Conservation (phyloP, 2,113 vertebrate genomes). For the Gobio gobio region DNA sequence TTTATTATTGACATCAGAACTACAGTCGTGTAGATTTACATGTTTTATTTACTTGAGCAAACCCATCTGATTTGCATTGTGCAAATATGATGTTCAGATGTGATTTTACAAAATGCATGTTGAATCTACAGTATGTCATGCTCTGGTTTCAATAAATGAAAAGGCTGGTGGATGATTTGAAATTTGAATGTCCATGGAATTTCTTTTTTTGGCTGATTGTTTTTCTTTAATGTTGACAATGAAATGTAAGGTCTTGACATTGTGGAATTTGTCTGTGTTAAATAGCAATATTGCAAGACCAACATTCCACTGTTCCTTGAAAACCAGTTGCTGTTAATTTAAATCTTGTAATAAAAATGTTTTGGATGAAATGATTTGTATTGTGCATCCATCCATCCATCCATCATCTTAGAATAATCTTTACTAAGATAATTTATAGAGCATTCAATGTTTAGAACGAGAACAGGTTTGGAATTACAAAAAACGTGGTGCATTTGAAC, state of each 20-base stretch:
- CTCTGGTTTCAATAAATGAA: slow-evolving; percentile 19
- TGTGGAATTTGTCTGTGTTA: slow-evolving; percentile 70
- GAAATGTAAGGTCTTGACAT: slow-evolving; percentile 68
- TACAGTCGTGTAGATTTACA: background rate
- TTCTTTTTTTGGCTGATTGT: slow-evolving; percentile 33
- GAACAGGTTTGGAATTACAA: background rate
- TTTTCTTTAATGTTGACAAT: slow-evolving; percentile 32
- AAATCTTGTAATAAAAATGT: slow-evolving; percentile 76
- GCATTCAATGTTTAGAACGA: background rate
- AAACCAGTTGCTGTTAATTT: slow-evolving; percentile 68
- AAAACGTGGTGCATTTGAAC: background rate
- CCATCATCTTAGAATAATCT: background rate
- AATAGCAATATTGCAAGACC: slow-evolving; percentile 72
- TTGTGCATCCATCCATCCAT: background rate
- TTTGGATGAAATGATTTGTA: slow-evolving; percentile 47
- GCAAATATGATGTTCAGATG: slow-evolving; percentile 1
- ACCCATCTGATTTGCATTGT: background rate
- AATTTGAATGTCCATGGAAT: slow-evolving; percentile 29
- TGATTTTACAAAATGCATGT: slow-evolving; percentile 14
- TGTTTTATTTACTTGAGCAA: background rate
- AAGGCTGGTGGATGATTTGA: slow-evolving; percentile 11
- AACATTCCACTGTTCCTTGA: slow-evolving; percentile 65
- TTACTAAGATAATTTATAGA: background rate
- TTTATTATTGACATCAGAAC: background rate
- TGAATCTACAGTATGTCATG: background rate